Evolutionary conservation across 1,140 invertebrate species (phyloP).

Genomic region (Metopolophium dirhodum): DNA sequence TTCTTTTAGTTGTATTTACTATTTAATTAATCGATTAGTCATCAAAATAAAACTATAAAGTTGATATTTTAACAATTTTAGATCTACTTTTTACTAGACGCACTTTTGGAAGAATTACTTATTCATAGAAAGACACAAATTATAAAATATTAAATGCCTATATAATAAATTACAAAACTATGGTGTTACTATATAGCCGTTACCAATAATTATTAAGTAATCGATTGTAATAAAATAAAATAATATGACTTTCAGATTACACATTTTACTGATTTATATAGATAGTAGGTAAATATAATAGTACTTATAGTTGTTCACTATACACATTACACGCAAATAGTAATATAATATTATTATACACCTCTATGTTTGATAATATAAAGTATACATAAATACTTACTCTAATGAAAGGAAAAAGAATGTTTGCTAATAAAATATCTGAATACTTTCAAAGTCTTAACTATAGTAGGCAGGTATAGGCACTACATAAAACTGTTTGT

Average conservation of each 20-base stretch:
- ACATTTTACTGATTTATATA: not conserved
- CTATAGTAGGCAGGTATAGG: not conserved
- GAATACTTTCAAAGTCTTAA: not conserved
- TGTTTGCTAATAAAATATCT: not conserved
- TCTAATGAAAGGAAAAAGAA: not conserved
- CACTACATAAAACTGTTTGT: not conserved
- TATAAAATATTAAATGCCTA: not conserved
- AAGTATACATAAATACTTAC: not conserved
- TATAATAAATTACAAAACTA: not conserved
- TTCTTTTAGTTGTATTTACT: not conserved
- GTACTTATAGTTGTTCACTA: not conserved
- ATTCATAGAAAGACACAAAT: not conserved
- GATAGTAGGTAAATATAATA: too few species aligned
- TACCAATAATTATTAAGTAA: not conserved
- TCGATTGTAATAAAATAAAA: too few species aligned
- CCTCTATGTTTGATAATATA: not conserved
- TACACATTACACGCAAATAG: not conserved
- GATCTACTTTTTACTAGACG: too few species aligned
- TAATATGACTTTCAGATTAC: not conserved
- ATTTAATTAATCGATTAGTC: not conserved
- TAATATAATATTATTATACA: not conserved
- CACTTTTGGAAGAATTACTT: too few species aligned
- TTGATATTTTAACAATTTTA: too few species aligned
- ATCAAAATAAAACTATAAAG: too few species aligned
- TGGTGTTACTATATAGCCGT: not conserved